Base-by-base conservation (phyloP, 2,888 invertebrate genomes). In the Fragum whitleyi region DNA sequence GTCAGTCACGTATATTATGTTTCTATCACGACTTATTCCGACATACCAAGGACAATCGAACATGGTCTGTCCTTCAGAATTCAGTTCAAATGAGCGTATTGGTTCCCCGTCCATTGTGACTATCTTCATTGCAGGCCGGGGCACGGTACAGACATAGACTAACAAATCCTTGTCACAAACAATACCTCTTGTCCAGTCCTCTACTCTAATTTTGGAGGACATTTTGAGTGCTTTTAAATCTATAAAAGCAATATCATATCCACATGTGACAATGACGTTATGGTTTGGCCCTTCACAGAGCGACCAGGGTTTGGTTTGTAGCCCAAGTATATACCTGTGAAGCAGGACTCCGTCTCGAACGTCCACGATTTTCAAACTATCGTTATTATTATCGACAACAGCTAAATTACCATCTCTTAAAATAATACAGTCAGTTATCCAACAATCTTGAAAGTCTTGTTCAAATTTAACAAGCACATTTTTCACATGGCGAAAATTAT, bases 1-100 rank as follows among this genome's bases (percentile, higher is more conserved):
- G 21, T 65, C 65, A 42, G 23, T 42, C 1, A 65, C 42, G 42
- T 42, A 42, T 9, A 65, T 0, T 1, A 21, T 28, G 42, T 65
- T 42, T 21, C 65, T 65, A 26, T 21, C 19, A 11, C 42, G 11
- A 42, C 65, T 65, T 21, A 65, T 21, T n/a, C 39, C 23, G n/a
- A 65, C 23, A 42, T 39, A 65, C 42, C 39, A 65, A 14, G 65
- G 65, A 42, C 65, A 65, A 7, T 19, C 42, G 23, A 65, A 65
- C 65, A 65, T 39, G 47, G 1, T 42, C 42, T 65, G 65, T 21
- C 65, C 65, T 9, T 65, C 65, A 1, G 39, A 14, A 26, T 39
- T 65, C 5, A 65, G 23, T 32, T 65, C 65, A n/a, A 42, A 42
- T 14, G 65, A 65, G 7, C 36, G 32, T 21, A 65, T 42, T 7